Evolutionary conservation across 2,888 invertebrate species (phyloP).

Genomic region (Spicauda simplicius): DNA sequence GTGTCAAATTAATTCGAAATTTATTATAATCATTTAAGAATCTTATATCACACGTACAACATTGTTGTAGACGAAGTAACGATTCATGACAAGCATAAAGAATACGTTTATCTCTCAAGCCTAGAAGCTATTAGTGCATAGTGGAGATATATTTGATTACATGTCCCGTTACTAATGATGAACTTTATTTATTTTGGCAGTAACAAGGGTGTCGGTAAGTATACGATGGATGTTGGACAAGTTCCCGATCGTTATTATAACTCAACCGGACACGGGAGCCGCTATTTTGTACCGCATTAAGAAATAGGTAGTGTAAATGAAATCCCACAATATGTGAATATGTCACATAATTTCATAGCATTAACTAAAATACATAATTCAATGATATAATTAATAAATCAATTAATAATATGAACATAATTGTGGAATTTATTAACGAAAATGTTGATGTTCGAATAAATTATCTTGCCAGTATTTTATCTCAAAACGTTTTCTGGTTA

Average conservation of each 20-base stretch:
- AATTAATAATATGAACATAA: background rate
- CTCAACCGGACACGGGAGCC: slow-evolving; percentile 54
- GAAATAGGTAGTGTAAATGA: slow-evolving; percentile 12
- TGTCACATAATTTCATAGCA: slow-evolving; percentile 3
- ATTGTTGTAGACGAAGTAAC: no score
- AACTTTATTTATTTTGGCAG: slow-evolving; percentile 64
- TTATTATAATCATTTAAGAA: no score
- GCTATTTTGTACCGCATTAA: slow-evolving; percentile 50
- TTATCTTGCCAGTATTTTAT: background rate
- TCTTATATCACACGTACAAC: no score
- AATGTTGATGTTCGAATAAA: background rate
- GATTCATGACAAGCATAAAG: background rate
- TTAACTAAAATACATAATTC: background rate
- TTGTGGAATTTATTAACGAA: slow-evolving; percentile 7
- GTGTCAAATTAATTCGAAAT: no score
- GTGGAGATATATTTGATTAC: slow-evolving; percentile 13
- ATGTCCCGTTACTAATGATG: slow-evolving; percentile 42
- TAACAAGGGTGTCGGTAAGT: slow-evolving; percentile 51
- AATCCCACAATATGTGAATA: background rate
- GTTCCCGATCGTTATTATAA: slow-evolving; percentile 64
- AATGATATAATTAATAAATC: background rate
- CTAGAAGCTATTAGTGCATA: slow-evolving; percentile 42
- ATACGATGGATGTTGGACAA: slow-evolving; percentile 51
- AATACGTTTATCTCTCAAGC: background rate
- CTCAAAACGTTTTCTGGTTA: background rate